Percentiles rank a stretch among this genome's conserved stretches.
Conservation (phyloP, 1,140 invertebrate species). For the Diuraphis noxia region DNA sequence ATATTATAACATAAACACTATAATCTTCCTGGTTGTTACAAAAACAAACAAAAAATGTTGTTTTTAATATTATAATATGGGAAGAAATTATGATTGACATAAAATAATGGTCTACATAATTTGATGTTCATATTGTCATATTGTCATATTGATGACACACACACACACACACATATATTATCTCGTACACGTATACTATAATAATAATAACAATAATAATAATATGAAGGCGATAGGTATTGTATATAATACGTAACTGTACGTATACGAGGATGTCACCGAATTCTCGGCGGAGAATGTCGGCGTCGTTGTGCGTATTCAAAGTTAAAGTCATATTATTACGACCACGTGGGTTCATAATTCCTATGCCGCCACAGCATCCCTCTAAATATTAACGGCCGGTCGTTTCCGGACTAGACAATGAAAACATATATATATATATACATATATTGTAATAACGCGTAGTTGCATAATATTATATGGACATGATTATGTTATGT, state of each 20-base stretch:
- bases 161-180: too few relatives aligned
- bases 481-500: not conserved
- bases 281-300: conserved; percentile 3
- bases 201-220: not conserved
- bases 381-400: conserved; percentile 16
- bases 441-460: not conserved
- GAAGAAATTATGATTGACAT: not conserved
- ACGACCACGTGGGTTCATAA: conserved; percentile 12
- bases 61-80: not conserved
- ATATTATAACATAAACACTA: not conserved
- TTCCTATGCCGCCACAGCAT: not conserved
- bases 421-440: not conserved
- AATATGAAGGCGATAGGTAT: not conserved
- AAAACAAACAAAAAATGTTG: not conserved
- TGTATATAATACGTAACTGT: not conserved
- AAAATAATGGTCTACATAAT: not conserved
- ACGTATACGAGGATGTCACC: not conserved
- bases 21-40: not conserved
- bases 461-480: not conserved
- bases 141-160: too few relatives aligned
- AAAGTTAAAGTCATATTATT: conserved; percentile 27
- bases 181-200: not conserved
- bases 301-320: not conserved
- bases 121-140: not conserved
- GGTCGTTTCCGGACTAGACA: not conserved